Evolutionary conservation across 2,888 invertebrate species (phyloP), one percentile per base, ranked within the genome.

Genomic region (Thyatira batis): DNA sequence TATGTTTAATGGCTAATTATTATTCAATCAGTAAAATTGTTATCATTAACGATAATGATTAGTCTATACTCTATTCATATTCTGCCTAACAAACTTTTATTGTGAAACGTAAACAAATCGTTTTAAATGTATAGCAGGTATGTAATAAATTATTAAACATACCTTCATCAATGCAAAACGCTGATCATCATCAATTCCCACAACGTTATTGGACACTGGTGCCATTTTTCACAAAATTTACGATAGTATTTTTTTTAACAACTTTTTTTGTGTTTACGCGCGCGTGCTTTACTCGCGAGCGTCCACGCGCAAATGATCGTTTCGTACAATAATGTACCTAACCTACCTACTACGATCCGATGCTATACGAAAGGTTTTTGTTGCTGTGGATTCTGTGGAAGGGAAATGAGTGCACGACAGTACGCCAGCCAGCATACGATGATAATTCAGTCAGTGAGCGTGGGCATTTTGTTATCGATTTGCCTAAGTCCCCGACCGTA

Each of bases 131-230:
- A 13, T 33, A 11, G 17, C 17, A n/a, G n/a, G 8, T 39, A 13
- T 1, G 0, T 46, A 5, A 28, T 9, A 3, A 4, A 46, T 11
- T 17, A 13, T 9, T 21, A 25, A 20, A 72, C 78, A 53, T 92
- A 96, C 96, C 94, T 96, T 96, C 95, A 96, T 96, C 59, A 96
- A 87, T 13, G 95, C 94, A 76, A 96, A 96, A 65, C 94, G 93
- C 75, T 96, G 95, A 71, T 95, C 95, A 81, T 96, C 96, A 50
- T 95, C 94, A 59, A 95, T 90, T 52, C 93, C 93, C 55, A 94
- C 80, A 11, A 92, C 87, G 44, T 74, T 69, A 60, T 84, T 85
- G 8, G 92, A 81, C 30, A 89, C 80, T 11, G 92, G 92, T 58
- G 91, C 87, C 92, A 90, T 92, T 66, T 51, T 66, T 48, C 55